Conservation (phyloP, 2,797 vertebrate genomes). For the Acrossocheilus wenchowensis region DNA sequence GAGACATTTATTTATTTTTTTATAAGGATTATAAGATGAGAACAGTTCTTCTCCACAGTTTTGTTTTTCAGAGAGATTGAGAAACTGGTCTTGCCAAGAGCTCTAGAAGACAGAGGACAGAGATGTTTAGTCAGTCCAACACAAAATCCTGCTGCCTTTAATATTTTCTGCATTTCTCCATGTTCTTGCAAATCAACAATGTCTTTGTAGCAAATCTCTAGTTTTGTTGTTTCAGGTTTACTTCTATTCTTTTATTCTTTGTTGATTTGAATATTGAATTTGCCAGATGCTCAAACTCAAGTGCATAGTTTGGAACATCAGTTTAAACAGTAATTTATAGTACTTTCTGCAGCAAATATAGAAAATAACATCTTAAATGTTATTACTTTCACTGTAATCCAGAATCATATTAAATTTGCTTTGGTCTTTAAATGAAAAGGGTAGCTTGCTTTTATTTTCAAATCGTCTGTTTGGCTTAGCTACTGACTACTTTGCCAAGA, state of each 20-base stretch:
- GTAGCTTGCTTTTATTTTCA: constrained; percentile 2
- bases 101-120: background rate
- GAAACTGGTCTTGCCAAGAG: background rate
- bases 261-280: background rate
- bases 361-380: background rate
- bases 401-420: background rate
- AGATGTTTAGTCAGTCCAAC: background rate
- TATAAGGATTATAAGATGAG: background rate
- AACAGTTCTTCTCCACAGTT: background rate
- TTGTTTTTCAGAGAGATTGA: background rate
- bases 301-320: background rate
- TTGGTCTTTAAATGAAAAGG: background rate
- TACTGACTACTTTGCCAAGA: background rate
- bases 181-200: background rate
- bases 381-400: constrained; percentile 8
- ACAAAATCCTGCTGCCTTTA: background rate
- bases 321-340: background rate
- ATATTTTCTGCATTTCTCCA: background rate
- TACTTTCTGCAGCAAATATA: background rate
- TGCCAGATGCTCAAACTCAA: background rate
- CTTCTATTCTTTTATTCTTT: background rate
- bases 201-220: background rate
- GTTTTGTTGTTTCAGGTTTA: background rate
- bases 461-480: constrained; percentile 1
- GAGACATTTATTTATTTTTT: background rate